Conservation (phyloP, 1,140 invertebrate species). For the Conus betulinus region DNA sequence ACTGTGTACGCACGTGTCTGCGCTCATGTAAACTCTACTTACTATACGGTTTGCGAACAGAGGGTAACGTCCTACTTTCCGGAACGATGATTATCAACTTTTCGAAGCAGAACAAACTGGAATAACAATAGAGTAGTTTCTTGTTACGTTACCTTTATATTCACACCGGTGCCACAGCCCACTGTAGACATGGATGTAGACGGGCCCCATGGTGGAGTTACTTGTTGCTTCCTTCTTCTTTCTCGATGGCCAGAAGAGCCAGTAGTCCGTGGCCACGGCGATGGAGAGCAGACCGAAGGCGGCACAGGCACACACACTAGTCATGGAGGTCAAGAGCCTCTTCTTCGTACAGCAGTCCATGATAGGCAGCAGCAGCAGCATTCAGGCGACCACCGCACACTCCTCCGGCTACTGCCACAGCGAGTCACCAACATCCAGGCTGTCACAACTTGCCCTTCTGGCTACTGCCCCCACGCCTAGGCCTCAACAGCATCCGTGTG, state of each 20-base stretch:
- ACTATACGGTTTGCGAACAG: too few species aligned
- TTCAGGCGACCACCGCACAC: conserved; percentile 13
- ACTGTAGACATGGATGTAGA: conserved; percentile 66
- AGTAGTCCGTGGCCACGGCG: conserved; percentile 73
- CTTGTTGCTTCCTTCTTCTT: conserved; percentile 47
- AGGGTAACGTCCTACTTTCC: too few species aligned
- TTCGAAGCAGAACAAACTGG: too few species aligned
- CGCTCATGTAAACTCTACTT: too few species aligned
- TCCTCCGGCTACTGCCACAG: not conserved
- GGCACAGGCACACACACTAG: conserved; percentile 72
- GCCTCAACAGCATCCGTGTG: too few species aligned
- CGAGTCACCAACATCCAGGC: not conserved
- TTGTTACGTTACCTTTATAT: conserved; percentile 36
- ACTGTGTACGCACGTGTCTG: not conserved
- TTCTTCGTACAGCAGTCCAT: conserved; percentile 74
- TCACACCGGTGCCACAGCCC: conserved; percentile 73
- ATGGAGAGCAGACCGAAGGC: conserved; percentile 74
- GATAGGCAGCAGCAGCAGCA: conserved; percentile 42
- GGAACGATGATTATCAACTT: too few species aligned
- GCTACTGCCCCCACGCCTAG: not conserved
- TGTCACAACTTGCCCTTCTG: not conserved
- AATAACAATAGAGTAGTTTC: too few species aligned
- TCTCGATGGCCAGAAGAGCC: conserved; percentile 69
- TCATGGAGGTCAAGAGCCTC: conserved; percentile 71
- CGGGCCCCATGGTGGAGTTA: conserved; percentile 43